Evolutionary conservation across 2,888 invertebrate genomes (phyloP).

Genomic region (Hirtodrosophila confusa): DNA sequence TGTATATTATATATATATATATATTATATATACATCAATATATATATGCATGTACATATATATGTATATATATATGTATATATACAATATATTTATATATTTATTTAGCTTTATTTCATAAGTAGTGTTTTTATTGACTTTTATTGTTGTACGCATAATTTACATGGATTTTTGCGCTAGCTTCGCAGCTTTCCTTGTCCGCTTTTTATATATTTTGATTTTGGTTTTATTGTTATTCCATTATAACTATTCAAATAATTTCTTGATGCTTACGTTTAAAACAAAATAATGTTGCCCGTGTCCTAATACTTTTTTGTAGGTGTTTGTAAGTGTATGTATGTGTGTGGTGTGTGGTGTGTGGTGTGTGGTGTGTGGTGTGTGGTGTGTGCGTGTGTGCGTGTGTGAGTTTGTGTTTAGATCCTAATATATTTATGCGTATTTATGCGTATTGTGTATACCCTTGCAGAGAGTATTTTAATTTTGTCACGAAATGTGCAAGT

Average conservation of each 20-base stretch:
- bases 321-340: slow-evolving; percentile 11
- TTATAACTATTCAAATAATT: slow-evolving; percentile 49
- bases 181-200: slow-evolving; percentile 33
- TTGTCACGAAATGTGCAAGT: too few species aligned
- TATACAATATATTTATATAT: neutral
- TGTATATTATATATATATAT: slow-evolving; percentile 37
- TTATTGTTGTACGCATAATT: slow-evolving; percentile 73
- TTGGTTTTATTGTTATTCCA: slow-evolving; percentile 20
- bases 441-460: neutral
- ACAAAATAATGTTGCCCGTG: slow-evolving; percentile 50
- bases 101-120: slow-evolving; percentile 37
- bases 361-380: too few species aligned
- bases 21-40: slow-evolving; percentile 28
- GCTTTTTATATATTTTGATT: slow-evolving; percentile 23
- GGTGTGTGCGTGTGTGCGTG: slow-evolving; percentile 13
- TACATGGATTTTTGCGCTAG: slow-evolving; percentile 62
- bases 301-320: slow-evolving; percentile 48
- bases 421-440: slow-evolving; percentile 10
- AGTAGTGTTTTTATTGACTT: slow-evolving; percentile 37
- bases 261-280: slow-evolving; percentile 33
- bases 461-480: too few species aligned
- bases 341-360: neutral
- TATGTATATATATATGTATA: slow-evolving; percentile 6
- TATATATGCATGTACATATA: slow-evolving; percentile 16
- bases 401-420: slow-evolving; percentile 4